Percentiles rank a stretch among this genome's conserved stretches.
These are phyloP conservation scores for Pollenia amentaria DNA, from an alignment of 2,888 invertebrate species.

Conservation along the genomic window DNA sequence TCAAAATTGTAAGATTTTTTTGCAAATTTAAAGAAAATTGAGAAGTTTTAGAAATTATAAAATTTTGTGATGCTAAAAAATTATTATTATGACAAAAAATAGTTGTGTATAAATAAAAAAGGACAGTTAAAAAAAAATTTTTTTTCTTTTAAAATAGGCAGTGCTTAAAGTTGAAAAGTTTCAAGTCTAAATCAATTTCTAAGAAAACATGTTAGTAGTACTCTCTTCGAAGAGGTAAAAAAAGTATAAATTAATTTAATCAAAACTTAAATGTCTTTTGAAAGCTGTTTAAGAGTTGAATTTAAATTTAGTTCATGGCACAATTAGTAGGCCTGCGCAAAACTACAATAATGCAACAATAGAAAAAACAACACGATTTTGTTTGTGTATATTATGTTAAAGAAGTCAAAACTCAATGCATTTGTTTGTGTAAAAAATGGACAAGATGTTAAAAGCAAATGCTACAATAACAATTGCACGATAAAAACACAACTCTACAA, in stretches of 20 bases:
- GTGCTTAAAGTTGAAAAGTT: constrained; percentile 65
- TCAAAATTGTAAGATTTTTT: constrained; percentile 29
- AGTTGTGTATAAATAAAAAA: constrained; percentile 55
- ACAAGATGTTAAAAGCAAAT: no score
- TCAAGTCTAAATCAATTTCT: constrained; percentile 51
- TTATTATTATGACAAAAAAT: constrained; percentile 55
- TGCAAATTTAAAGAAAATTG: constrained; percentile 66
- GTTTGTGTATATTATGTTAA: no score
- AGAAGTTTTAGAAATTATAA: constrained; percentile 62
- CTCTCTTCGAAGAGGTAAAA: constrained; percentile 1
- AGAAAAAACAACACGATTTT: no score
- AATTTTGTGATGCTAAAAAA: constrained; percentile 70
- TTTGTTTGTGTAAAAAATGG: no score
- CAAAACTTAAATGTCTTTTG: constrained; percentile 54
- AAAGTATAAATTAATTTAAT: neutral
- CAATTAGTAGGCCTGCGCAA: no score
- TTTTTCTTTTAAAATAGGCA: constrained; percentile 56
- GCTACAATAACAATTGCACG: no score
- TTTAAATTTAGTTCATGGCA: neutral
- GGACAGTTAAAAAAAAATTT: constrained; percentile 66
- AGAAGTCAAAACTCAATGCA: no score
- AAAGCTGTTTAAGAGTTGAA: constrained; percentile 26
- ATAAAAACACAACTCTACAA: no score
- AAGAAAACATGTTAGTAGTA: constrained; percentile 10
- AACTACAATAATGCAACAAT: no score